A percentile compares a stretch with the other conserved stretches of the same genome.
Conservation (phyloP, 2,797 vertebrate species). For the Perodicticus potto region DNA sequence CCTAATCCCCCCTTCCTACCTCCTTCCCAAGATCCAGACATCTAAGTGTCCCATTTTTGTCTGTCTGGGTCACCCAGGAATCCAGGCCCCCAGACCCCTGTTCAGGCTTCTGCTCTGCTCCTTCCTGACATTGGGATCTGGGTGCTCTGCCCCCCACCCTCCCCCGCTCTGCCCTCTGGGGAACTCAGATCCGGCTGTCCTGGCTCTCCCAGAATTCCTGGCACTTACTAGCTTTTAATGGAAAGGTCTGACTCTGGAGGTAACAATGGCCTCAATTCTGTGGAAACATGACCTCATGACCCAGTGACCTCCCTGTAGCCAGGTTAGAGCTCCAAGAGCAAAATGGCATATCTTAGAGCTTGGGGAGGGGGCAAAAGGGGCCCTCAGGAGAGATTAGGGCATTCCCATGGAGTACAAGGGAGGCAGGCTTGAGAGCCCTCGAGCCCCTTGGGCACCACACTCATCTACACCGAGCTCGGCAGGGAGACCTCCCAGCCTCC, state of each 20-base stretch:
- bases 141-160: not conserved
- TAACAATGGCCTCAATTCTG: slow-evolving; percentile 63
- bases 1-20: not conserved
- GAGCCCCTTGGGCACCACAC: no score
- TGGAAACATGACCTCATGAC: slow-evolving; percentile 65
- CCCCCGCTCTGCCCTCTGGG: not conserved
- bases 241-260: slow-evolving; percentile 66
- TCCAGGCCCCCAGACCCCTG: no score
- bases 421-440: not conserved
- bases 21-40: not conserved
- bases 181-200: not conserved
- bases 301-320: slow-evolving; percentile 71
- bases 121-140: not conserved
- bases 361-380: not conserved
- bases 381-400: not conserved
- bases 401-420: accelerated
- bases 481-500: not conserved
- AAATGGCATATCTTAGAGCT: not conserved
- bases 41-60: not conserved
- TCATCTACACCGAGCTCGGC: not conserved
- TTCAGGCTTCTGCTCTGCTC: not conserved
- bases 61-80: not conserved
- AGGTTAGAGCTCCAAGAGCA: not conserved
- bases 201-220: slow-evolving; percentile 21
- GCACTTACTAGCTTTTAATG: slow-evolving; percentile 67